Evolutionary conservation across 2,888 invertebrate genomes (phyloP).

Genomic region (Phragmatobia fuliginosa): DNA sequence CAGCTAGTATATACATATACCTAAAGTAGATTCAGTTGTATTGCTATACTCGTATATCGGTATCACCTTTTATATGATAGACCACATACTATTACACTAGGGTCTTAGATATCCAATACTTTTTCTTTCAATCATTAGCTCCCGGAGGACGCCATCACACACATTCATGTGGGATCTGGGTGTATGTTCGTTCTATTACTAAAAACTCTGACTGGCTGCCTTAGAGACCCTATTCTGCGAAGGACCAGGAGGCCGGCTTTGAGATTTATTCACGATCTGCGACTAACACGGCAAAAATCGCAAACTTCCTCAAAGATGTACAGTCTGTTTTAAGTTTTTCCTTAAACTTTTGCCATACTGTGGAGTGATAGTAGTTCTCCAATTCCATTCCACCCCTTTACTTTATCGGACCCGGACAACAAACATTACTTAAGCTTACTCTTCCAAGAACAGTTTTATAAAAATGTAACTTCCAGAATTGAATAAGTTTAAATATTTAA

Average conservation of each 20-base stretch:
- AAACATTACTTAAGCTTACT: background rate
- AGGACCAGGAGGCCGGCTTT: background rate
- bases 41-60: too few relatives aligned
- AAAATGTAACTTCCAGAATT: slow-evolving; percentile 51
- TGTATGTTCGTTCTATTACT: too few relatives aligned
- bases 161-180: too few relatives aligned
- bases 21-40: too few relatives aligned
- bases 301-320: background rate
- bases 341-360: background rate
- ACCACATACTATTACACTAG: too few relatives aligned
- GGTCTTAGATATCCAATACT: too few relatives aligned
- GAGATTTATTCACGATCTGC: background rate
- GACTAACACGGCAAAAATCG: background rate
- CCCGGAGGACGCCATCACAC: too few relatives aligned
- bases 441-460: background rate
- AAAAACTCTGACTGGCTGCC: too few relatives aligned
- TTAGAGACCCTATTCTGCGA: background rate
- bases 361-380: background rate
- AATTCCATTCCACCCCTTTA: background rate
- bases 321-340: background rate
- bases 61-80: too few relatives aligned
- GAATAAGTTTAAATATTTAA: slow-evolving; percentile 67
- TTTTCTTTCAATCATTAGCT: too few relatives aligned
- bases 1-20: too few relatives aligned
- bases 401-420: background rate